phyloP scores from a whole-genome alignment of 2,888 invertebrate genomes.

The Conops quadrifasciatus region DNA sequence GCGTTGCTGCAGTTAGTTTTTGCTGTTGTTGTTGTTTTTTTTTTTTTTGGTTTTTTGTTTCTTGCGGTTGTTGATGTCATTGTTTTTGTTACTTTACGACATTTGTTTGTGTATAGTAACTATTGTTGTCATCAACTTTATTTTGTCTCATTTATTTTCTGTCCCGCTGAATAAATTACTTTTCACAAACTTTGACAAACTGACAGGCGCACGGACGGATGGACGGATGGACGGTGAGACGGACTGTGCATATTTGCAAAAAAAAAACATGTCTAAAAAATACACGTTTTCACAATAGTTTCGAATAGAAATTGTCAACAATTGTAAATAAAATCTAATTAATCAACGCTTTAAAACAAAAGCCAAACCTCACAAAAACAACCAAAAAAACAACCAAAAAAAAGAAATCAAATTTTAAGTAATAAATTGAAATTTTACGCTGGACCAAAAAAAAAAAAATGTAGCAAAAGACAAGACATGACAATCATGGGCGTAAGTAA shows the following conservation, averaged over 20 bases:
- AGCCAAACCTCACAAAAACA: too few species aligned
- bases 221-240: too few species aligned
- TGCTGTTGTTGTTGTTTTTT: background rate
- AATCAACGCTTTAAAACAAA: constrained; percentile 13
- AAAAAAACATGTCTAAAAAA: background rate
- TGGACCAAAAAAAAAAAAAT: too few species aligned
- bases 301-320: constrained; percentile 12
- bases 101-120: background rate
- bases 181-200: constrained; percentile 17
- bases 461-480: too few species aligned
- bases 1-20: background rate
- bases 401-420: too few species aligned
- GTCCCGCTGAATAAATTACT: constrained; percentile 10
- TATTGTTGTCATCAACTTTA: background rate
- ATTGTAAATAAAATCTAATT: constrained; percentile 32
- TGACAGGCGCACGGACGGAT: too few species aligned
- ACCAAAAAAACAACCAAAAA: too few species aligned
- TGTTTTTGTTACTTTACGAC: background rate
- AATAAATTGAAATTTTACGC: too few species aligned
- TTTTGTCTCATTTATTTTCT: background rate
- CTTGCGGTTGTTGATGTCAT: background rate
- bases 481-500: too few species aligned
- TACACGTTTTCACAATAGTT: constrained; percentile 11
- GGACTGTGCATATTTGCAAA: too few species aligned
- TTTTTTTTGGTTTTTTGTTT: background rate